phyloP scores from a whole-genome alignment of 1,140 invertebrate genomes.

The Metopolophium dirhodum region DNA sequence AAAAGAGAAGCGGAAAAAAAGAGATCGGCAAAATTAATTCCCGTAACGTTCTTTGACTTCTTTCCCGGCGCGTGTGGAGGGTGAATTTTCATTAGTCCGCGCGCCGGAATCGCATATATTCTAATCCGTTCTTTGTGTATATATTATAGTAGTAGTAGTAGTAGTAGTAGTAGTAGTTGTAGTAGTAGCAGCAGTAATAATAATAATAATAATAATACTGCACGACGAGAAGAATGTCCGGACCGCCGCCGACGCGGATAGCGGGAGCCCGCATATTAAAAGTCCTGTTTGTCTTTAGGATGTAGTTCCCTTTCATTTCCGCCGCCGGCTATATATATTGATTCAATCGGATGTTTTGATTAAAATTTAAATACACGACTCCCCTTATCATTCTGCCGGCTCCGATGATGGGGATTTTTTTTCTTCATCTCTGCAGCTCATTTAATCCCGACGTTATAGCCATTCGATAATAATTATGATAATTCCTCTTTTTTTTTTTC shows the following conservation, averaged over 20 bases:
- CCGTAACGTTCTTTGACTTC: slow-evolving; percentile 50
- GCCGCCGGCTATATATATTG: slow-evolving; percentile 38
- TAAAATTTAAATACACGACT: slow-evolving; percentile 53
- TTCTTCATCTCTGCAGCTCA: not conserved
- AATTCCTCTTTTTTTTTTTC: slow-evolving; percentile 33
- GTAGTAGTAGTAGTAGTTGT: no score
- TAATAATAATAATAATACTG: slow-evolving; percentile 6
- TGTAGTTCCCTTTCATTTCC: slow-evolving; percentile 54
- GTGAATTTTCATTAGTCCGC: slow-evolving; percentile 56
- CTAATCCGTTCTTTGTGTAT: slow-evolving; percentile 56
- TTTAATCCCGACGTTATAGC: slow-evolving; percentile 30
- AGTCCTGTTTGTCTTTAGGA: slow-evolving; percentile 57
- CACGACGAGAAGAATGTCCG: slow-evolving; percentile 52
- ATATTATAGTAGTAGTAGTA: not conserved
- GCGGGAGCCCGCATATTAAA: slow-evolving; percentile 55
- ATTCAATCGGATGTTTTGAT: slow-evolving; percentile 57
- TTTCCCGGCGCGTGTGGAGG: slow-evolving; percentile 2
- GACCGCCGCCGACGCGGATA: slow-evolving; percentile 32
- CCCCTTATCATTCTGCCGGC: slow-evolving; percentile 30
- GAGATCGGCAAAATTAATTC: slow-evolving; percentile 43
- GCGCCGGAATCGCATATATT: slow-evolving; percentile 51
- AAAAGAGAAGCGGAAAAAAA: not conserved
- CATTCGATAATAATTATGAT: slow-evolving; percentile 53
- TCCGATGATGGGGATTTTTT: not conserved
- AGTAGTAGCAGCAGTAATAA: not conserved